These are phyloP conservation scores for Eunapius fragilis DNA, from an alignment of 37 sponge, comb jelly and placozoan species.

Conservation along the genomic window DNA sequence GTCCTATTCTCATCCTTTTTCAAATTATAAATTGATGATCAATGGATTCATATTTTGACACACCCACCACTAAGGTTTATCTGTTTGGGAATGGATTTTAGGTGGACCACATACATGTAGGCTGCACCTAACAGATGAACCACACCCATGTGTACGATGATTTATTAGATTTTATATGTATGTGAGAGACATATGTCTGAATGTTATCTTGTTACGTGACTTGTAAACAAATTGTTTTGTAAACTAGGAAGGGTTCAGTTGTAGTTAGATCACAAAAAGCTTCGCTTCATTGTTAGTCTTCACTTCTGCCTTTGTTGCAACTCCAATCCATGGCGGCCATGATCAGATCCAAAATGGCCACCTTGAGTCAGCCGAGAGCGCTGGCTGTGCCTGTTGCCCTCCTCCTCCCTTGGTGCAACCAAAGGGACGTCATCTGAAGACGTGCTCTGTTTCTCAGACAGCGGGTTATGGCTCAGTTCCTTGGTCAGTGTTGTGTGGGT, in stretches of 20 bases:
- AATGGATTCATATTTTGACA: no score
- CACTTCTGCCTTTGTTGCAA: background rate
- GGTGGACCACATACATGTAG: no score
- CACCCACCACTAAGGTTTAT: no score
- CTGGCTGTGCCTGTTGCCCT: no score
- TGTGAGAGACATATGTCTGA: no score
- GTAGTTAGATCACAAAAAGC: background rate
- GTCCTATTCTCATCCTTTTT: no score
- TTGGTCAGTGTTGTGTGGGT: background rate
- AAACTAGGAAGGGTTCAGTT: background rate
- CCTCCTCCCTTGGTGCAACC: background rate
- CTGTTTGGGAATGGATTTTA: no score
- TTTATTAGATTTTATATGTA: no score
- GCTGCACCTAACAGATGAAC: no score
- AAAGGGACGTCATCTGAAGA: background rate
- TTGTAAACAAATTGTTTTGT: background rate
- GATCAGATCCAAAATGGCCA: background rate
- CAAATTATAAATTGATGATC: no score
- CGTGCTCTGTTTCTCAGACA: background rate
- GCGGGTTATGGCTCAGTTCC: background rate
- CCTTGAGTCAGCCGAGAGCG: background rate
- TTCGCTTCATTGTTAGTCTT: background rate
- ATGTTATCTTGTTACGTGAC: background rate
- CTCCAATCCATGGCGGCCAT: background rate
- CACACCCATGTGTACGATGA: no score